Evolutionary conservation across 2,797 vertebrate genomes (phyloP).

Genomic region (Crenichthys baileyi): DNA sequence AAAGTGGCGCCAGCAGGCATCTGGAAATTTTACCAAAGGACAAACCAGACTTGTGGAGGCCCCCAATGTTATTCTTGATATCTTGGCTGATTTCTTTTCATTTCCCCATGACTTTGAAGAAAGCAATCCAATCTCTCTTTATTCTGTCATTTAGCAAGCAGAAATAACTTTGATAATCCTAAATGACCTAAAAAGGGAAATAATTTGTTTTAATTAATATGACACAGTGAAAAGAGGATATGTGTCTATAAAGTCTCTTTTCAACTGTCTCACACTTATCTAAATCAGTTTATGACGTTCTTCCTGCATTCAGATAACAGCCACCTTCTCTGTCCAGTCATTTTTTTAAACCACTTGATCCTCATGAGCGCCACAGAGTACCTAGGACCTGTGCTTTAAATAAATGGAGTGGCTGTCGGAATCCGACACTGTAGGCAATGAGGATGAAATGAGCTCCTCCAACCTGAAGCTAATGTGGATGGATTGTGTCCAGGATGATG

Average conservation of each 20-base stretch:
- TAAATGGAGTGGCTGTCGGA: constrained; percentile 61
- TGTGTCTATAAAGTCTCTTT: not conserved
- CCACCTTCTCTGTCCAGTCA: constrained; percentile 47
- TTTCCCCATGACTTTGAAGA: not conserved
- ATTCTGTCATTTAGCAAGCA: not conserved
- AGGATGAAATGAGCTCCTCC: constrained; percentile 65
- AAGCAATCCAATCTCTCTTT: not conserved
- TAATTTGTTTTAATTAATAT: not conserved
- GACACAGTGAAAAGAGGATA: not conserved
- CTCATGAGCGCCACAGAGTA: constrained; percentile 32
- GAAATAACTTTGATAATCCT: not conserved
- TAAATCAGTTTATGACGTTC: constrained; percentile 60
- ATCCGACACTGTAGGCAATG: constrained; percentile 47
- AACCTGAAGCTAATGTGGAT: constrained; percentile 71
- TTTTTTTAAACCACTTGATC: constrained; percentile 63
- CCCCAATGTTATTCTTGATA: too few relatives aligned
- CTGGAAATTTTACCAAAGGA: too few relatives aligned
- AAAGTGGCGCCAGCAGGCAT: too few relatives aligned
- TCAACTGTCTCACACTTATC: constrained; percentile 29
- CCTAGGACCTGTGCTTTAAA: constrained; percentile 44
- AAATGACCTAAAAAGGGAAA: not conserved
- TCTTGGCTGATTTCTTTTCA: too few relatives aligned
- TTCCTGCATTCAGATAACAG: constrained; percentile 62
- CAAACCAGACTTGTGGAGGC: too few relatives aligned
- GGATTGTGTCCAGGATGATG: constrained; percentile 66